Conservation (phyloP, 2,888 invertebrate species). For the Phyto melanocephala region DNA sequence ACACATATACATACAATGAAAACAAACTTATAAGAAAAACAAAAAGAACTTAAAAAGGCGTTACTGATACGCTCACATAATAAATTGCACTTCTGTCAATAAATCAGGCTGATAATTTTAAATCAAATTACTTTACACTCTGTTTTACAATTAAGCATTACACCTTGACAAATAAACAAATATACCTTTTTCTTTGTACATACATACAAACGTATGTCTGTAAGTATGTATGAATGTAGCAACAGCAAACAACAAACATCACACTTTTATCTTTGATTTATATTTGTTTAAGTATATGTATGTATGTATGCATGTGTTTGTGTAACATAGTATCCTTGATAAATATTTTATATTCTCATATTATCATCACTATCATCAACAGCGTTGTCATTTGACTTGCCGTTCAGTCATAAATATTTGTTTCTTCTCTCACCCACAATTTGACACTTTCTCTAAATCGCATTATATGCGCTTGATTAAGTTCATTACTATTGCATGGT, state of each 20-base stretch:
- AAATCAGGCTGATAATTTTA: slow-evolving; percentile 1
- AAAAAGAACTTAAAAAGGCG: slow-evolving; percentile 35
- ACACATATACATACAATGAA: too few species aligned
- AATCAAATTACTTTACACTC: background rate
- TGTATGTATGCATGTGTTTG: background rate
- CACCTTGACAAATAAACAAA: background rate
- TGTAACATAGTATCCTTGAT: slow-evolving; percentile 27
- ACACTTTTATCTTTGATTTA: slow-evolving; percentile 19
- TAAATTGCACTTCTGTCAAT: slow-evolving; percentile 31
- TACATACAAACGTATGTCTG: too few species aligned
- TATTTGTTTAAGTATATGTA: background rate
- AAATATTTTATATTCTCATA: slow-evolving; percentile 46
- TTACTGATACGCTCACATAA: slow-evolving; percentile 11
- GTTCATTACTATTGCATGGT: slow-evolving; percentile 68
- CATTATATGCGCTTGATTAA: slow-evolving; percentile 56
- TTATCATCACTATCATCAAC: slow-evolving; percentile 4
- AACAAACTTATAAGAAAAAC: background rate
- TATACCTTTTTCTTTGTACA: background rate
- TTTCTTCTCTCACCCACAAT: slow-evolving; percentile 18
- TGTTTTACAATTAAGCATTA: background rate
- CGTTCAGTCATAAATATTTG: too few species aligned
- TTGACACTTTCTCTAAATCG: slow-evolving; percentile 54
- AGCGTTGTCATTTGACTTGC: slow-evolving; percentile 38
- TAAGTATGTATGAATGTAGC: too few species aligned
- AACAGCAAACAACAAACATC: too few species aligned